phyloP scores from a whole-genome alignment of 1,140 invertebrate species.

The Atta colombica region DNA sequence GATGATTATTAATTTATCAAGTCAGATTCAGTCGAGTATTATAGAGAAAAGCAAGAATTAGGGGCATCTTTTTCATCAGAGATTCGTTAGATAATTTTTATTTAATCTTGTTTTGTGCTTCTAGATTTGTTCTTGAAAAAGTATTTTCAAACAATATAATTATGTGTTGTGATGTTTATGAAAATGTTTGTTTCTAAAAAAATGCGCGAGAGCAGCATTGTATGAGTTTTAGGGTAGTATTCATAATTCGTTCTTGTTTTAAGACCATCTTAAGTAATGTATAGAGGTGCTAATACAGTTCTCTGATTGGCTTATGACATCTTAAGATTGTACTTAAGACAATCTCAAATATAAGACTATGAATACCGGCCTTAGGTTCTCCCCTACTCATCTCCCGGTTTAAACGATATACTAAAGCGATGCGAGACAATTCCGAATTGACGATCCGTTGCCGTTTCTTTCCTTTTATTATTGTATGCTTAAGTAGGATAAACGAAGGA shows the following conservation, averaged over 20 bases:
- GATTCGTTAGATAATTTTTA: not conserved
- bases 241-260: too few species aligned
- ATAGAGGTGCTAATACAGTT: too few species aligned
- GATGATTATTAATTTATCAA: not conserved
- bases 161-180: not conserved
- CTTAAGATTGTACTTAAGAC: too few species aligned
- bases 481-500: slow-evolving; percentile 45
- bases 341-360: too few species aligned
- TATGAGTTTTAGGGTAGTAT: not conserved
- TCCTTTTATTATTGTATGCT: slow-evolving; percentile 50
- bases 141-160: not conserved
- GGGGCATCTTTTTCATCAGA: not conserved
- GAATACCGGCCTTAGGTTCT: not conserved
- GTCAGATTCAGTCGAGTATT: not conserved
- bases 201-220: not conserved
- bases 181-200: not conserved
- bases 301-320: too few species aligned
- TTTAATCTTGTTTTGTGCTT: not conserved
- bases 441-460: slow-evolving; percentile 42
- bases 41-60: not conserved
- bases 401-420: slow-evolving; percentile 4
- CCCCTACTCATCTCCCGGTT: not conserved
- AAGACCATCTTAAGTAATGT: too few species aligned
- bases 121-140: not conserved
- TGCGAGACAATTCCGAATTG: slow-evolving; percentile 4